Evolutionary conservation across 2,888 invertebrate species (phyloP).

Genomic region (Plagodis dolabraria): DNA sequence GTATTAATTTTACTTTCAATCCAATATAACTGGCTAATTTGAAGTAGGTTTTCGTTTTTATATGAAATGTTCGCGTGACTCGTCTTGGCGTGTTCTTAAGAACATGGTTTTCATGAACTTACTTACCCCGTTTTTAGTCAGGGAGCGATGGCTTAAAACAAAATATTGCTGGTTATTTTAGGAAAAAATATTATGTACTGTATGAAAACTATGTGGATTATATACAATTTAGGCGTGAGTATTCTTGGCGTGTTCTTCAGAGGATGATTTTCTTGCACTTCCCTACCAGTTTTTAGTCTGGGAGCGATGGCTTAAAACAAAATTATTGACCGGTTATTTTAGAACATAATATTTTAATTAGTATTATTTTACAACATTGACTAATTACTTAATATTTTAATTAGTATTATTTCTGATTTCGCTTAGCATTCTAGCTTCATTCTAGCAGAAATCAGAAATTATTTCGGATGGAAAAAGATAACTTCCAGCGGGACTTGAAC

Average conservation of each 20-base stretch:
- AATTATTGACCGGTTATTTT: neutral
- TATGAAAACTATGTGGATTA: too few relatives aligned
- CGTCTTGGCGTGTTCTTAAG: conserved; percentile 31
- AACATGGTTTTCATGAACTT: conserved; percentile 25
- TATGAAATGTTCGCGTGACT: conserved; percentile 41
- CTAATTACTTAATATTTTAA: too few relatives aligned
- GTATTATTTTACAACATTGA: too few relatives aligned
- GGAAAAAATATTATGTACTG: too few relatives aligned
- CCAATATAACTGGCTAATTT: conserved; percentile 34
- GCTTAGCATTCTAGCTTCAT: too few relatives aligned
- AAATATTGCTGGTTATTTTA: neutral
- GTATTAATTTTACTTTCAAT: conserved; percentile 19
- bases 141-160: conserved; percentile 6
- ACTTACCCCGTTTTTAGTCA: conserved; percentile 7
- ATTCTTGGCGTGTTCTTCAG: conserved; percentile 31
- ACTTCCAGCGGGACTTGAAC: too few relatives aligned
- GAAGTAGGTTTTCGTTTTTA: conserved; percentile 23
- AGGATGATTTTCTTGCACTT: conserved; percentile 23
- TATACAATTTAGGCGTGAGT: conserved; percentile 40
- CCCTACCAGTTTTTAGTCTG: conserved; percentile 3
- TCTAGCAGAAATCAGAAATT: too few relatives aligned
- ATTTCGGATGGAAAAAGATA: too few relatives aligned
- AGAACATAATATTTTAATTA: too few relatives aligned
- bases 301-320: conserved; percentile 5
- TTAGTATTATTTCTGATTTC: too few relatives aligned